phyloP scores from a whole-genome alignment of 2,797 vertebrate species.

The Craterocephalus amniculus region DNA sequence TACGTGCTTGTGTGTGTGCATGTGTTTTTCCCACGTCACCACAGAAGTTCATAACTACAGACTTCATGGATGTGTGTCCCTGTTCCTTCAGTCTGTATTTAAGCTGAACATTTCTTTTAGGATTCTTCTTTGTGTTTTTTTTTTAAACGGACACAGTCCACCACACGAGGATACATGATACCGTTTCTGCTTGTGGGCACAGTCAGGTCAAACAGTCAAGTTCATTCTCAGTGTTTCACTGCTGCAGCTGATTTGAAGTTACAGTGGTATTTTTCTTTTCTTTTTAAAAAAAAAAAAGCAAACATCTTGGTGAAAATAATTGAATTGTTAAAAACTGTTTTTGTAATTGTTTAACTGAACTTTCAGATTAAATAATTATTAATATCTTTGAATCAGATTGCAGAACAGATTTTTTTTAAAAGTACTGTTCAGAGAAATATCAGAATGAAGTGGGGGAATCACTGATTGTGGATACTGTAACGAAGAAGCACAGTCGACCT shows the following conservation, averaged over 20 bases:
- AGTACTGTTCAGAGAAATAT: too few species aligned
- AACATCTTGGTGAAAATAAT: too few species aligned
- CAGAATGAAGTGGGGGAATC: too few species aligned
- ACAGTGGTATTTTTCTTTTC: too few species aligned
- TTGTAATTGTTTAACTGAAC: too few species aligned
- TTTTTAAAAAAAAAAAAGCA: neutral
- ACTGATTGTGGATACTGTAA: too few species aligned
- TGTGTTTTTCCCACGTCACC: conserved; percentile 17
- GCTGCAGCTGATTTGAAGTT: neutral
- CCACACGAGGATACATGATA: conserved; percentile 11
- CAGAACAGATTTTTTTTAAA: too few species aligned
- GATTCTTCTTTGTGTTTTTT: conserved; percentile 32
- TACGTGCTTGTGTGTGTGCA: neutral
- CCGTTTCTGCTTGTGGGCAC: neutral
- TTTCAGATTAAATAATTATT: too few species aligned
- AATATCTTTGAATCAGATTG: too few species aligned
- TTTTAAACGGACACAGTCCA: neutral
- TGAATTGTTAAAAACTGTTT: neutral
- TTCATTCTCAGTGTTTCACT: neutral
- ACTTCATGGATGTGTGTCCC: conserved; percentile 62
- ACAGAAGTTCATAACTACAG: conserved; percentile 62
- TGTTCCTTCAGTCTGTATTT: conserved; percentile 68
- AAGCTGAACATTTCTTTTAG: conserved; percentile 64
- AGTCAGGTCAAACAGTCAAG: neutral
- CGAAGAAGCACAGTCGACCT: too few species aligned